A percentile compares a stretch with the other conserved stretches of the same genome.
Conservation (phyloP, 2,888 invertebrate species). For the Pocota personata region DNA sequence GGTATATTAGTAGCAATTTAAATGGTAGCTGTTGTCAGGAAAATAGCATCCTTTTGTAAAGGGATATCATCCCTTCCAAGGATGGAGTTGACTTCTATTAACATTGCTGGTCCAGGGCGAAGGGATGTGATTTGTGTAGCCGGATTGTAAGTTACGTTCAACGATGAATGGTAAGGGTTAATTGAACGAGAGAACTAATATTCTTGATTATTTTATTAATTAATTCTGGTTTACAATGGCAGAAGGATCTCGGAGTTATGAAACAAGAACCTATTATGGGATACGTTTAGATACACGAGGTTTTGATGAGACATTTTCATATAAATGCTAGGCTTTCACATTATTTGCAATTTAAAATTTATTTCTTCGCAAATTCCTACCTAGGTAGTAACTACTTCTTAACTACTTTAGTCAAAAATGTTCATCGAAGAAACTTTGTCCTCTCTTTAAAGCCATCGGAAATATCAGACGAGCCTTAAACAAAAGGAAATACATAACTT, state of each 20-base stretch:
- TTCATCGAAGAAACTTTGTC: too few relatives aligned
- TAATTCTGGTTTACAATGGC: constrained; percentile 47
- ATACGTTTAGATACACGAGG: not conserved
- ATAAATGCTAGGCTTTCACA: not conserved
- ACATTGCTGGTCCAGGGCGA: not conserved
- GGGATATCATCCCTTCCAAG: constrained; percentile 44
- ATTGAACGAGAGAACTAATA: constrained; percentile 65
- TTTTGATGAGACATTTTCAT: not conserved
- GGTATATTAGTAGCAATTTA: constrained; percentile 74
- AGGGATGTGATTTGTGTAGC: not conserved
- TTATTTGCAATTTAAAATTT: too few relatives aligned
- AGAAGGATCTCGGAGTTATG: not conserved
- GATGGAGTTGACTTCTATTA: constrained; percentile 61
- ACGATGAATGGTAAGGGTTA: constrained; percentile 39
- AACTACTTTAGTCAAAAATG: too few relatives aligned
- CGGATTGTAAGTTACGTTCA: constrained; percentile 2
- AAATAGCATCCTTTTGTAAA: constrained; percentile 69
- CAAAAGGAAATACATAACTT: too few relatives aligned
- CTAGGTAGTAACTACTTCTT: too few relatives aligned
- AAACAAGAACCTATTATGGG: not conserved
- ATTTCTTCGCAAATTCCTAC: too few relatives aligned
- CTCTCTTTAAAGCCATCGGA: too few relatives aligned
- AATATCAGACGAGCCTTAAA: too few relatives aligned
- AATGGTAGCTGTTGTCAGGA: constrained; percentile 74
- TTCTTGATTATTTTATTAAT: constrained; percentile 68